phyloP scores from a whole-genome alignment of 2,113 vertebrate genomes.

The Megaleporinus macrocephalus region DNA sequence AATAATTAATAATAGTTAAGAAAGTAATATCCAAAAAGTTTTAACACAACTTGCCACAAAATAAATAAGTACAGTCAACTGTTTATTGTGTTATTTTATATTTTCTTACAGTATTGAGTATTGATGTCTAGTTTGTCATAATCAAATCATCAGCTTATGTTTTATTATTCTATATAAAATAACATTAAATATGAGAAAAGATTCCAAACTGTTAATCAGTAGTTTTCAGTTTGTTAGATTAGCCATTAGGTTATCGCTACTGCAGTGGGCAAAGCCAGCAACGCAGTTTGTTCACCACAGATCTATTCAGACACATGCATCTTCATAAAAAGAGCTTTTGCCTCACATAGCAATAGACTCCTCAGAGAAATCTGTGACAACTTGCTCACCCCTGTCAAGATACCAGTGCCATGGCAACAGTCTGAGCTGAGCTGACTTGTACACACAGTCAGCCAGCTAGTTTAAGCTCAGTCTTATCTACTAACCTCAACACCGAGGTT shows the following conservation, averaged over 20 bases:
- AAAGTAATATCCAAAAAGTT: too few species aligned
- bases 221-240: too few species aligned
- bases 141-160: too few species aligned
- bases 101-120: too few species aligned
- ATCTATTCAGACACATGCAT: neutral
- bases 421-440: slow-evolving; percentile 13
- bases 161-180: too few species aligned
- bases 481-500: slow-evolving; percentile 4
- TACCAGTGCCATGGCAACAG: slow-evolving; percentile 16
- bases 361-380: slow-evolving; percentile 16
- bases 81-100: too few species aligned
- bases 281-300: neutral
- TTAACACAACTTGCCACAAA: too few species aligned
- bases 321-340: neutral
- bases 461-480: slow-evolving; percentile 15
- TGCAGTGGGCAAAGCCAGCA: neutral
- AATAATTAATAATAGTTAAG: too few species aligned
- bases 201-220: too few species aligned
- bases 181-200: too few species aligned
- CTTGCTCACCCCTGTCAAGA: slow-evolving; percentile 24
- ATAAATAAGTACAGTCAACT: too few species aligned
- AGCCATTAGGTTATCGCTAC: neutral
- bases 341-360: neutral
- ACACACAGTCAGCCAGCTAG: neutral
- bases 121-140: too few species aligned